Evolutionary conservation across 1,140 invertebrate species (phyloP).

Genomic region (Ridgeia piscesae): DNA sequence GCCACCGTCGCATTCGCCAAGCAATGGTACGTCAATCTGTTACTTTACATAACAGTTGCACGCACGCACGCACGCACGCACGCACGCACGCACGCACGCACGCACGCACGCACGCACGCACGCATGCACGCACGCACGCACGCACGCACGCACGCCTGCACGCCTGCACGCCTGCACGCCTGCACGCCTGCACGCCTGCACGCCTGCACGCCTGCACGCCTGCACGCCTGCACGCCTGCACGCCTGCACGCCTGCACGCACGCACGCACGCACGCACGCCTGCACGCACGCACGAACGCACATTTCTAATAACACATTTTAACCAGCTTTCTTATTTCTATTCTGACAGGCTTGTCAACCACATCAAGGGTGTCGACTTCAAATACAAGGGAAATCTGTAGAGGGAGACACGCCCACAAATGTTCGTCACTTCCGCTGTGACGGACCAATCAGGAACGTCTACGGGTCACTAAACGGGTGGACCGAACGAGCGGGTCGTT

Average conservation of each 20-base stretch:
- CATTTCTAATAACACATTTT: neutral
- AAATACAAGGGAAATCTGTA: neutral
- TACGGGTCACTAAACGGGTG: neutral
- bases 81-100: neutral
- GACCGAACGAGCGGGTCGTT: neutral
- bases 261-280: too few relatives aligned
- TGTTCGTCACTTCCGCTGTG: neutral
- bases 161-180: too few relatives aligned
- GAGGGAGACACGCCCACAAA: neutral
- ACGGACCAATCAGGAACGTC: neutral
- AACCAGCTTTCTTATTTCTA: neutral
- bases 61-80: neutral
- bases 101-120: neutral
- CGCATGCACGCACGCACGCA: too few relatives aligned
- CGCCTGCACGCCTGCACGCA: too few relatives aligned
- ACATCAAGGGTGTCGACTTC: neutral
- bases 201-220: too few relatives aligned
- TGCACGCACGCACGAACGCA: neutral
- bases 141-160: too few relatives aligned
- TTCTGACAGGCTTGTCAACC: neutral
- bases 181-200: too few relatives aligned
- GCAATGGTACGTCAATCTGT: slow-evolving; percentile 21
- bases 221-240: too few relatives aligned
- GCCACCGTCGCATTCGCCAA: slow-evolving; percentile 23
- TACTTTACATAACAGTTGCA: neutral